Percentiles rank a stretch among this genome's conserved stretches.
phyloP scores from a whole-genome alignment of 2,113 vertebrate species.

The Patagioenas fasciata region DNA sequence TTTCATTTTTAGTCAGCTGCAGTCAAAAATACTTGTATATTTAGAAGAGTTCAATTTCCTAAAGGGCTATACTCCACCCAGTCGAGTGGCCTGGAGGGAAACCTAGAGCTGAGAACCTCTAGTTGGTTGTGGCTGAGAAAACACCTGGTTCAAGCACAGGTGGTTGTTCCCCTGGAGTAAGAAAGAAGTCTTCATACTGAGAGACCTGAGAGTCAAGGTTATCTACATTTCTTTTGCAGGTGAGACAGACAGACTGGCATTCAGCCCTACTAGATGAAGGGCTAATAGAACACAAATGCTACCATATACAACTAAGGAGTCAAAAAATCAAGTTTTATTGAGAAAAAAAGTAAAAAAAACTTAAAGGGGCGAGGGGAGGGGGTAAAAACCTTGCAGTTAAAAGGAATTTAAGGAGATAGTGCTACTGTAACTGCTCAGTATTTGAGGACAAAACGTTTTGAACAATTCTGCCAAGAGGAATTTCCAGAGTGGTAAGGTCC shows the following conservation, averaged over 20 bases:
- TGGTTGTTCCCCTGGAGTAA: background rate
- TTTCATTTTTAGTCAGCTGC: constrained; percentile 32
- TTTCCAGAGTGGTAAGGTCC: background rate
- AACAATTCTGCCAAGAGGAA: background rate
- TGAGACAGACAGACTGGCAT: background rate
- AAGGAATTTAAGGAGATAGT: background rate
- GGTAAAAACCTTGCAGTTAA: background rate
- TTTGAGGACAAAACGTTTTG: background rate
- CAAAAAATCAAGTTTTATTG: background rate
- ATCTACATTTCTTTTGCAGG: background rate
- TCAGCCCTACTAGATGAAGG: background rate
- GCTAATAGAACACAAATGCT: background rate
- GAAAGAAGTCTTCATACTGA: background rate
- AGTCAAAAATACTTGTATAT: constrained; percentile 26
- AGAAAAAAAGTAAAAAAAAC: background rate
- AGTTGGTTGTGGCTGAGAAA: background rate
- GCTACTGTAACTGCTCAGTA: background rate
- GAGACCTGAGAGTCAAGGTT: background rate
- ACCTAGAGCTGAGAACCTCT: background rate
- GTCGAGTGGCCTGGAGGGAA: background rate
- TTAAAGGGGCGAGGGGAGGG: fast-evolving
- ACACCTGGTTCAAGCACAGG: background rate
- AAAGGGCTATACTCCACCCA: background rate
- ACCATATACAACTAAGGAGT: background rate
- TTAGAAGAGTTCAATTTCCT: constrained; percentile 2